Percentiles rank a stretch among this genome's conserved stretches.
Conservation (phyloP, 2,113 vertebrate species). For the Burhinus oedicnemus region DNA sequence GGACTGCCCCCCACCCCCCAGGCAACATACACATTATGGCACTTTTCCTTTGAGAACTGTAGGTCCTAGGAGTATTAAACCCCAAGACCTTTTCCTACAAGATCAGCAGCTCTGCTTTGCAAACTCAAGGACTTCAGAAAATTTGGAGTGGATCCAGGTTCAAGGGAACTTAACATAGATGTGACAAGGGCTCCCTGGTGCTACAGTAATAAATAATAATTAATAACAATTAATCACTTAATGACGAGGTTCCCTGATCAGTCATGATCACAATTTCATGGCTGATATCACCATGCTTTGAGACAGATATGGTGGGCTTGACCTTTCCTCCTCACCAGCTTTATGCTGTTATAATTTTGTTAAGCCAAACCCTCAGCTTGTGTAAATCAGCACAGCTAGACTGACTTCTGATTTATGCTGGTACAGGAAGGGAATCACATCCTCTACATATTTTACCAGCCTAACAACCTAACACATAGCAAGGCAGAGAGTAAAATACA, state of each 20-base stretch:
- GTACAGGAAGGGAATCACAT: slow-evolving; percentile 9
- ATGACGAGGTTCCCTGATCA: neutral
- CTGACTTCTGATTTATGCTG: slow-evolving; percentile 48
- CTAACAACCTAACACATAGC: slow-evolving; percentile 8
- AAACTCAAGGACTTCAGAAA: neutral
- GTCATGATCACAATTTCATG: neutral
- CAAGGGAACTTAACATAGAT: neutral
- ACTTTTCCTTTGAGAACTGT: neutral
- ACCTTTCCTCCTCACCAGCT: slow-evolving; percentile 30
- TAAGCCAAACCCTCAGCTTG: slow-evolving; percentile 30
- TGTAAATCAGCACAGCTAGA: slow-evolving; percentile 39
- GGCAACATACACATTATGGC: neutral
- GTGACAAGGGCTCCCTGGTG: slow-evolving; percentile 25
- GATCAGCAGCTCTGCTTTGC: slow-evolving; percentile 21
- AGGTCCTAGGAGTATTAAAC: neutral
- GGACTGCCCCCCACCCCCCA: neutral
- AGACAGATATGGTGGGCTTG: neutral
- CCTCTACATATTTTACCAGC: slow-evolving; percentile 43
- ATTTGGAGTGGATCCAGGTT: slow-evolving; percentile 31
- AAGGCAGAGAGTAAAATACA: neutral
- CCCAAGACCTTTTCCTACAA: neutral
- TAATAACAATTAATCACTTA: slow-evolving; percentile 38
- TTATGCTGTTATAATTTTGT: slow-evolving; percentile 6
- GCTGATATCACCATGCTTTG: neutral
- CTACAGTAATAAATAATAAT: slow-evolving; percentile 27